Evolutionary conservation across 2,797 vertebrate species (phyloP), one percentile per base, ranked within the genome.

Genomic region (Hylomyscus alleni): DNA sequence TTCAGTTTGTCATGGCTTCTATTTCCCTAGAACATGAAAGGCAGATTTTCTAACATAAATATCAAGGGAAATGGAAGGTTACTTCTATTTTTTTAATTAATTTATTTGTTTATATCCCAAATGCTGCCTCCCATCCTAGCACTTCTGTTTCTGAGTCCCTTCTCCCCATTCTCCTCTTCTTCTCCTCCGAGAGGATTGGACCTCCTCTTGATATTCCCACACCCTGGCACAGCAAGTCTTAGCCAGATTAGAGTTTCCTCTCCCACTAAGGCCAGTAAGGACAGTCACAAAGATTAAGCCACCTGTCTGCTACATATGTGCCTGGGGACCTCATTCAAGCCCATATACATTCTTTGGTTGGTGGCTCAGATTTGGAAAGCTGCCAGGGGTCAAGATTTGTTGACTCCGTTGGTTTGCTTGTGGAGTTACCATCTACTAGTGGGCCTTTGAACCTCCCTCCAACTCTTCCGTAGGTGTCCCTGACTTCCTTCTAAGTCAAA

Each of bases 21-120:
- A 44, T 13, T 72, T 69, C 40, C n/a, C 11, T n/a, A 11, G 60
- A 81, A 58, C 31, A 15, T 75, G 34, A 60, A 75, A 17, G 3
- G 1, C 2, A 77, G 3, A 22, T 62, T 52, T 76, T 88, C 22
- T 52, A 19, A 47, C 2, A 22, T 5, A 77, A 47, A 69, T 60
- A 1, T 31, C 31, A 17, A 65, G 7, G 13, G 26, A 11, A 83
- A 47, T 17, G 14, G 3, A 5, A 1, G 0, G 8, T n/a, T 62
- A 20, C 40, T 85, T 50, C 31, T 80, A 13, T 47, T 77, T 50
- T 56, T 29, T 56, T 29, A 62, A 31, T 58, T 24, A 24, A 31
- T 31, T 65, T 65, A 3, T 65, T 65, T 65, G 12, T 65, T 65
- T 65, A 14, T 31, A 65, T 65, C 29, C 8, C 12, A 65, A 65